A percentile compares a stretch with the other conserved stretches of the same genome.
These are phyloP conservation scores for Pachymerium ferrugineum DNA, from an alignment of 2,888 invertebrate species.

Conservation along the genomic window DNA sequence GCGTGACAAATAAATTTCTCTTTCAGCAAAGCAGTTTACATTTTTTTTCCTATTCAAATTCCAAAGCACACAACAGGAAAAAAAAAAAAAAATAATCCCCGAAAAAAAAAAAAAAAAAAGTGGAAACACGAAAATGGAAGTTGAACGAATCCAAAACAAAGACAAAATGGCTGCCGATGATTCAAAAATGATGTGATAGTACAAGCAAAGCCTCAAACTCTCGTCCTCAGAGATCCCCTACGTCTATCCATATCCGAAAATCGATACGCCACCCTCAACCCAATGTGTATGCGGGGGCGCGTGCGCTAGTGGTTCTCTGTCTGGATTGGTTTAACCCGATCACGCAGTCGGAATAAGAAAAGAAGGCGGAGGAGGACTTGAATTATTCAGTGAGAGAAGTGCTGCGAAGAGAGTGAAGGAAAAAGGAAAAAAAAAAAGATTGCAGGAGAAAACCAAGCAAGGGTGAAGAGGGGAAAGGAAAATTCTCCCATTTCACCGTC, in stretches of 20 bases:
- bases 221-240: conserved; percentile 5
- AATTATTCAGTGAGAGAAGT: conserved; percentile 18
- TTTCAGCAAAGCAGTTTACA: not conserved
- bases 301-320: conserved; percentile 21
- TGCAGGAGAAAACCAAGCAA: conserved; percentile 2
- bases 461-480: not conserved
- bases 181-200: not conserved
- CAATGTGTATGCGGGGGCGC: conserved; percentile 21
- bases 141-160: not conserved
- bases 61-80: not conserved
- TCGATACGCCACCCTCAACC: conserved; percentile 9
- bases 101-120: not conserved
- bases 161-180: conserved; percentile 1
- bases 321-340: conserved; percentile 21
- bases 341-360: conserved; percentile 12
- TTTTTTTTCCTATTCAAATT: not conserved
- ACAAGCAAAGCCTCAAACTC: not conserved
- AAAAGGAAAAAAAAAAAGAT: conserved; percentile 27
- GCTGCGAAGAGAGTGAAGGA: not conserved
- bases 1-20: not conserved
- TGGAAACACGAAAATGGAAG: not conserved
- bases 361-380: not conserved
- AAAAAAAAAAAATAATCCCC: not conserved
- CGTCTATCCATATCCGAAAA: not conserved
- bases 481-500: conserved; percentile 20